These are phyloP conservation scores for Philaethria dido DNA, from an alignment of 2,888 invertebrate species.

Conservation along the genomic window DNA sequence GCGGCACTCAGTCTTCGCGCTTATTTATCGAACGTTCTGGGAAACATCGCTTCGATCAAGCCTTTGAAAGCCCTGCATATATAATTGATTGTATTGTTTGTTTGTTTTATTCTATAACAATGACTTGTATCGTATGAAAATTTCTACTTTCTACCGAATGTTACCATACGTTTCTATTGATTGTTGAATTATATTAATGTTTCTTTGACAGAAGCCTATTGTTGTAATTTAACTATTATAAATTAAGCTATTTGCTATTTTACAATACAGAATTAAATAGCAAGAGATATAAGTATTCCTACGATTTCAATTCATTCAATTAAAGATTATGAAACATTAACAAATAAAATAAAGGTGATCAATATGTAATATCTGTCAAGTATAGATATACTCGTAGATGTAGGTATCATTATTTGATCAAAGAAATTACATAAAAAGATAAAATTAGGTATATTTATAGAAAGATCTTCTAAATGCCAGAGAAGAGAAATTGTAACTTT, in stretches of 20 bases:
- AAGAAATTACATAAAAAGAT: slow-evolving; percentile 1
- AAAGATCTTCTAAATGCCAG: slow-evolving; percentile 5
- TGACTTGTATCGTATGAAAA: background rate
- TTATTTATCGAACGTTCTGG: slow-evolving; percentile 35
- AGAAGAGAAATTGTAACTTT: slow-evolving; percentile 29
- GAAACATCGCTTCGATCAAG: slow-evolving; percentile 34
- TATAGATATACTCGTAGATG: too few species aligned
- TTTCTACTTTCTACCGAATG: background rate
- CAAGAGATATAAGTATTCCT: too few species aligned
- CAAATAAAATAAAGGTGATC: too few species aligned
- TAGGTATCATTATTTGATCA: background rate
- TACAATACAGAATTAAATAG: too few species aligned
- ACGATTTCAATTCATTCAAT: too few species aligned
- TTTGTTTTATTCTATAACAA: slow-evolving; percentile 6
- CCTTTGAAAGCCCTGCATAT: slow-evolving; percentile 27
- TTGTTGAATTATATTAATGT: too few species aligned
- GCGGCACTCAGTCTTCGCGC: slow-evolving; percentile 32
- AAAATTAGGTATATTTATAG: background rate
- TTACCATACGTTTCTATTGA: background rate
- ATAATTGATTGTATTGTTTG: slow-evolving; percentile 23
- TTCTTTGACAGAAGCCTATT: too few species aligned
- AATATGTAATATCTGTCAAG: background rate
- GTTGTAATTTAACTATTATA: too few species aligned
- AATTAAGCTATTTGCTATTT: too few species aligned
- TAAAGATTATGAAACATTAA: too few species aligned